Conservation (phyloP, 2,797 vertebrate species). For the Chaetodon trifasciatus region DNA sequence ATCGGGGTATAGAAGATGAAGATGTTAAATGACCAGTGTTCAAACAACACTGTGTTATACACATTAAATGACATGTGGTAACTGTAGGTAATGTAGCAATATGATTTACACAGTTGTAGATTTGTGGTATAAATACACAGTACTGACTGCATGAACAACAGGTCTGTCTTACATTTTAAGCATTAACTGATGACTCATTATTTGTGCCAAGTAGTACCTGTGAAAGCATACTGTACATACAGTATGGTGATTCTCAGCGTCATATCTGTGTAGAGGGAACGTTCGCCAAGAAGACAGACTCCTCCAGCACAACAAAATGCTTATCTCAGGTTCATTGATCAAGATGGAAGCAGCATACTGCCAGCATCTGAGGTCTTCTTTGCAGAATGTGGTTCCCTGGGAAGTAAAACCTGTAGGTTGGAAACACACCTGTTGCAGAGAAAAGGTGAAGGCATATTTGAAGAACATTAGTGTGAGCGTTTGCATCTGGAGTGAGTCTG, state of each 20-base stretch:
- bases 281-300: constrained; percentile 42
- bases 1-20: too few species aligned
- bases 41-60: background rate
- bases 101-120: background rate
- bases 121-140: background rate
- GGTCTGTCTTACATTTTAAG: constrained; percentile 43
- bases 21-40: background rate
- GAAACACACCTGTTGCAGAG: constrained; percentile 29
- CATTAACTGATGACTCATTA: constrained; percentile 58
- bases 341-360: constrained; percentile 21
- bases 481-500: background rate
- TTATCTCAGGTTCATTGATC: constrained; percentile 47
- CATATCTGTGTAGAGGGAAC: constrained; percentile 30
- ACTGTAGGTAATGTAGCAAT: background rate
- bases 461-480: background rate
- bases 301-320: constrained; percentile 16
- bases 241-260: constrained; percentile 26
- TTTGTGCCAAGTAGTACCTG: constrained; percentile 39
- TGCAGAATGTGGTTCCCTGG: constrained; percentile 33
- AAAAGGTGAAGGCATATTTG: background rate
- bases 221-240: constrained; percentile 42
- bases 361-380: constrained; percentile 47
- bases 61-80: background rate
- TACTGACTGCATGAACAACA: constrained; percentile 21
- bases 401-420: constrained; percentile 26